phyloP scores from a whole-genome alignment of 2,888 invertebrate species.

The Caenorhabditis sp. region DNA sequence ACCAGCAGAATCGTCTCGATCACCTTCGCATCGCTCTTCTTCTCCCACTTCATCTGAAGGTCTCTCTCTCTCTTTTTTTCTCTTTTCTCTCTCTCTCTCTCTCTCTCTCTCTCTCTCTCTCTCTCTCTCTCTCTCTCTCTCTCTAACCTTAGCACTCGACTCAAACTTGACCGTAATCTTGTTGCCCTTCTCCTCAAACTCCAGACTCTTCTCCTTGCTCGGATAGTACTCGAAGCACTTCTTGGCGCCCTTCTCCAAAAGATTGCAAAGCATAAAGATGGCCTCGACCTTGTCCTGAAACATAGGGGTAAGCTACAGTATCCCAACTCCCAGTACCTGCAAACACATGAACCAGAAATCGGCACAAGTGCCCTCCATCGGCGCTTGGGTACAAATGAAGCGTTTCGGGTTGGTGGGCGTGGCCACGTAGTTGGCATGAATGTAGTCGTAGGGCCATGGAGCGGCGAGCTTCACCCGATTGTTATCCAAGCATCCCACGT shows the following conservation, averaged over 20 bases:
- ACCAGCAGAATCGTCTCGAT: constrained; percentile 50
- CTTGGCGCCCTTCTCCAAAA: constrained; percentile 37
- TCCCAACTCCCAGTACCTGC: no score
- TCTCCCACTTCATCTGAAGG: constrained; percentile 37
- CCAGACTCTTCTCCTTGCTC: constrained; percentile 23
- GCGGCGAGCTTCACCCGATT: constrained; percentile 55
- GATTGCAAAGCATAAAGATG: constrained; percentile 44
- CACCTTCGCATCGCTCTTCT: constrained; percentile 34
- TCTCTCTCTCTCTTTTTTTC: no score
- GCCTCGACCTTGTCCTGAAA: constrained; percentile 25
- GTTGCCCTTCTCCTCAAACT: constrained; percentile 35
- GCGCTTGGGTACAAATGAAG: constrained; percentile 72
- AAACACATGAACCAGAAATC: constrained; percentile 71
- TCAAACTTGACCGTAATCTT: constrained; percentile 38
- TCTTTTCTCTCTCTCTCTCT: no score
- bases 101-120: no score
- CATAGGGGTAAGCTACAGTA: no score
- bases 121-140: no score
- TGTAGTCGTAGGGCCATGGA: constrained; percentile 64
- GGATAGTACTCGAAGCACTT: constrained; percentile 50
- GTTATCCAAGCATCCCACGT: constrained; percentile 69
- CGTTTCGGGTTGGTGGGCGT: constrained; percentile 57
- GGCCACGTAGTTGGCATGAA: constrained; percentile 69
- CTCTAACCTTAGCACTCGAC: background rate
- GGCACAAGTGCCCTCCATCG: constrained; percentile 63